Percentiles rank a stretch among this genome's conserved stretches.
Evolutionary conservation across 2,888 invertebrate genomes (phyloP).

Genomic region (Augochlorella aurata): DNA sequence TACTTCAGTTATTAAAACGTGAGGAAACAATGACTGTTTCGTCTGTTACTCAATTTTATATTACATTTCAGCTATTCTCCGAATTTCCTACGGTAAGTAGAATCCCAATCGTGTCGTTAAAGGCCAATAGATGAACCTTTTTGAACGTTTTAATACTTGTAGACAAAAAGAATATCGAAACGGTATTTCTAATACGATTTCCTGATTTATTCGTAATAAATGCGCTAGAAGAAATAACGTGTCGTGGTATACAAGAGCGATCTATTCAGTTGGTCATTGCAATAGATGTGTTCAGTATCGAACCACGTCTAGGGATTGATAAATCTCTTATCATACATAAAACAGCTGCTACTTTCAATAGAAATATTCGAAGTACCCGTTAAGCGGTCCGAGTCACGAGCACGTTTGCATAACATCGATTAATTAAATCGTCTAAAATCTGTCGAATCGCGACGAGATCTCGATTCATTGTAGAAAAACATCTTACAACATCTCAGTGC

Average conservation of each 20-base stretch:
- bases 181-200: slow-evolving; percentile 14
- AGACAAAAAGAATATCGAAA: slow-evolving; percentile 2
- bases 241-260: slow-evolving; percentile 50
- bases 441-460: slow-evolving; percentile 21
- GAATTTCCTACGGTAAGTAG: not conserved
- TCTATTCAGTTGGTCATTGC: slow-evolving; percentile 66
- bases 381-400: slow-evolving; percentile 14
- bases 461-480: slow-evolving; percentile 45
- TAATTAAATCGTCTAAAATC: slow-evolving; percentile 59
- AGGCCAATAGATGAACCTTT: not conserved
- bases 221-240: slow-evolving; percentile 55
- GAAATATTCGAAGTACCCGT: slow-evolving; percentile 29
- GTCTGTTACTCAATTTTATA: not conserved
- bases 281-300: slow-evolving; percentile 38
- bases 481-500: slow-evolving; percentile 31
- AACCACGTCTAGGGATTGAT: slow-evolving; percentile 24
- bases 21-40: not conserved
- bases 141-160: not conserved
- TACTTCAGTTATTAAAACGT: not conserved
- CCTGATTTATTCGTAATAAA: slow-evolving; percentile 63
- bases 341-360: slow-evolving; percentile 59
- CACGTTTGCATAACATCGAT: slow-evolving; percentile 34
- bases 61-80: not conserved
- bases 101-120: not conserved
- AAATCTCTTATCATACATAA: slow-evolving; percentile 14